Base-by-base conservation (phyloP, 1,140 invertebrate species). In the Caerostris darwini region DNA sequence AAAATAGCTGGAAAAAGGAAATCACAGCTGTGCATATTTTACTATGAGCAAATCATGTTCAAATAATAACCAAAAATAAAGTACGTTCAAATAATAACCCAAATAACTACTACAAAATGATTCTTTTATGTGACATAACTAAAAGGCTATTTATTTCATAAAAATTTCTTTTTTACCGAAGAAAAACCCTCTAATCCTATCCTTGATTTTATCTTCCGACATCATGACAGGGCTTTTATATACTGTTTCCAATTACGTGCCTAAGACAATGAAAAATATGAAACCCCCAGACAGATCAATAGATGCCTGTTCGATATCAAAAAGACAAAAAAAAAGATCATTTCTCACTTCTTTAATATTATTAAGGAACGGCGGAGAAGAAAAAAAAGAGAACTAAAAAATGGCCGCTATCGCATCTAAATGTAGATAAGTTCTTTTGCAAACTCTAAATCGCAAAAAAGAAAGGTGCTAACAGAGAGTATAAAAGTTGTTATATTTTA, bases 401-500 rank as follows among this genome's bases (percentile, higher is more conserved):
- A 50, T 5, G 7, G 0, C 7, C 17, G 82, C 54, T 83, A 83
- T 83, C 82, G 82, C 54, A 83, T 83, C 82, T 58, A 58, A 83
- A 83, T 57, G 82, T 57, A n/a, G 54, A 54, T 50, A 4, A 53
- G n/a, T 34, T 10, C 71, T 50, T 77, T 77, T 12, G 8, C 10
- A 77, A 77, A 53, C 71, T 12, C 71, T 77, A 50, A 77, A 77
- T 77, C 71, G 71, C 71, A 77, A 77, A 34, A 64, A 64, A n/a
- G n/a, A 17, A 58, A 83, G 82, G 82, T 83, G 82, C 82, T 57
- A 83, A 83, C 82, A 83, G 82, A 57, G 53, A 57, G 56, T 58
- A 83, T 58, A 83, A 83, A 83, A 77, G 82, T 83, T n/a, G 14
- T 83, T 57, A 57, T 58, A 83, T 19, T 83, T 56, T 83, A 83